These are phyloP conservation scores for Drosophila kepulauana DNA, from an alignment of 1,140 invertebrate genomes.

Conservation along the genomic window DNA sequence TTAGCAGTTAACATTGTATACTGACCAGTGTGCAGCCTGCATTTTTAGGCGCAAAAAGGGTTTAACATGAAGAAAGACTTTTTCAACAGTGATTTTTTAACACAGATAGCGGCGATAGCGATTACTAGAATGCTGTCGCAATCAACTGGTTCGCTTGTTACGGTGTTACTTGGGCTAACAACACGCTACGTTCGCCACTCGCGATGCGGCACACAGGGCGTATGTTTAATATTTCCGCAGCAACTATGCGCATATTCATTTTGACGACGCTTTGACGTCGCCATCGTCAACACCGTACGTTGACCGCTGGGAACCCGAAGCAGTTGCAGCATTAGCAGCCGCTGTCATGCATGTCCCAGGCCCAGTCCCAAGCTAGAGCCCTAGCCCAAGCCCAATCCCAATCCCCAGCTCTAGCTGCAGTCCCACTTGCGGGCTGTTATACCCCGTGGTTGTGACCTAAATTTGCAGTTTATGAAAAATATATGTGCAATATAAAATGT, in stretches of 20 bases:
- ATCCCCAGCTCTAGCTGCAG: slow-evolving; percentile 1
- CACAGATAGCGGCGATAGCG: not conserved
- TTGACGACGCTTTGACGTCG: slow-evolving; percentile 69
- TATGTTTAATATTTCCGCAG: slow-evolving; percentile 81
- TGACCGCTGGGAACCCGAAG: slow-evolving; percentile 70
- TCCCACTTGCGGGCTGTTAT: slow-evolving; percentile 35
- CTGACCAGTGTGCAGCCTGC: too few species aligned
- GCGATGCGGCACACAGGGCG: slow-evolving; percentile 66
- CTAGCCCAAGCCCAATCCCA: slow-evolving; percentile 7
- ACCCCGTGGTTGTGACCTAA: slow-evolving; percentile 74
- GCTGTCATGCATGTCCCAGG: slow-evolving; percentile 45
- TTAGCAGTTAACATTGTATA: too few species aligned
- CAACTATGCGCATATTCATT: slow-evolving; percentile 81
- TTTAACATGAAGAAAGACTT: too few species aligned
- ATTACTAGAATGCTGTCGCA: not conserved
- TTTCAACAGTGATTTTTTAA: too few species aligned
- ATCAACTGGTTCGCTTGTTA: slow-evolving; percentile 37
- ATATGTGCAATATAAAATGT: slow-evolving; percentile 73
- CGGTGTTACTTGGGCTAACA: slow-evolving; percentile 34
- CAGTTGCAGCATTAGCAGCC: slow-evolving; percentile 63
- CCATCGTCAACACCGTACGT: slow-evolving; percentile 57
- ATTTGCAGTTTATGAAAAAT: slow-evolving; percentile 80
- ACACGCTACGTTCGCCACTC: slow-evolving; percentile 29
- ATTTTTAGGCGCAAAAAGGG: too few species aligned
- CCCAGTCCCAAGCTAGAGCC: slow-evolving; percentile 11